These are phyloP conservation scores for Monopis laevigella DNA, from an alignment of 2,888 invertebrate species.

Conservation along the genomic window DNA sequence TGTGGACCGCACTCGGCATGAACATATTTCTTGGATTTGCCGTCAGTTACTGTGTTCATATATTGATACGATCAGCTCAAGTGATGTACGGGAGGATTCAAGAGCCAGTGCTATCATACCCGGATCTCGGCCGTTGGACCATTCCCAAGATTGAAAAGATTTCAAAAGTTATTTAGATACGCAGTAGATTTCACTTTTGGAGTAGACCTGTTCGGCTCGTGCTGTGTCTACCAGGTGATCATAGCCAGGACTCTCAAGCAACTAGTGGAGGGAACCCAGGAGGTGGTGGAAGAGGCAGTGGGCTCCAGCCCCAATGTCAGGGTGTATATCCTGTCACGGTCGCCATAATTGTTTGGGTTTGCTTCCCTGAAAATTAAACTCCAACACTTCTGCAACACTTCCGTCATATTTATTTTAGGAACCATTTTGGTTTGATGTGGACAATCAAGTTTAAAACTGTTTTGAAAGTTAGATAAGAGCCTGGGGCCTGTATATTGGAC, in stretches of 20 bases:
- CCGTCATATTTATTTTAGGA: no score
- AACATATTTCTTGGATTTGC: constrained; percentile 27
- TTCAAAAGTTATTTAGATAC: constrained; percentile 27
- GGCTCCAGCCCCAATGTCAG: constrained; percentile 22
- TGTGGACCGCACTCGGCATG: constrained; percentile 28
- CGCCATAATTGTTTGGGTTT: constrained; percentile 29
- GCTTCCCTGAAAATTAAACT: no score
- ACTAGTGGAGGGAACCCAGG: constrained; percentile 24
- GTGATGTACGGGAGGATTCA: constrained; percentile 31
- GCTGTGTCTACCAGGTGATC: constrained; percentile 32
- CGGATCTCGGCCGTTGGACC: constrained; percentile 31
- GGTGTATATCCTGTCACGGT: constrained; percentile 24
- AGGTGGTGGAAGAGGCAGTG: constrained; percentile 16
- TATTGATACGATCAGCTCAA: constrained; percentile 32
- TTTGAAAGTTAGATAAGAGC: no score
- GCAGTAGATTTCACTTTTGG: constrained; percentile 27
- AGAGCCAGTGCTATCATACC: constrained; percentile 29
- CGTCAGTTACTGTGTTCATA: constrained; percentile 33
- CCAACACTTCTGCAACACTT: no score
- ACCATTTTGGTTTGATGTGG: no score
- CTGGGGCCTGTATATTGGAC: no score
- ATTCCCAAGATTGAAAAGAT: constrained; percentile 23
- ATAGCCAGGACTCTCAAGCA: constrained; percentile 30
- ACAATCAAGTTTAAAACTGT: no score
- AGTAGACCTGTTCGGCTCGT: constrained; percentile 30